Percentiles rank a stretch among this genome's conserved stretches.
These are phyloP conservation scores for Ceratitis capitata DNA, from an alignment of 1,140 invertebrate species.

Conservation along the genomic window DNA sequence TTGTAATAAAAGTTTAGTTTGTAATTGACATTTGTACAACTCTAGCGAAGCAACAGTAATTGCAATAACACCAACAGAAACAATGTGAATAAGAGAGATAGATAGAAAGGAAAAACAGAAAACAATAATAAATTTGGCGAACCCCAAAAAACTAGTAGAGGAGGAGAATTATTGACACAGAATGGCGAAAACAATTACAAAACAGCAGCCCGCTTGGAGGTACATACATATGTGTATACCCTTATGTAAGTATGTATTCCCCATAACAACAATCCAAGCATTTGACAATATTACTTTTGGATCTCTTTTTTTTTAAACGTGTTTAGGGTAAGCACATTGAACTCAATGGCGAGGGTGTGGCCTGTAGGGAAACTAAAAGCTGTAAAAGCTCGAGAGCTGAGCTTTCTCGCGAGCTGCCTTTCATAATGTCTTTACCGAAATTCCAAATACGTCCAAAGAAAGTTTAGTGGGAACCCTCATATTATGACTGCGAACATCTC, in stretches of 20 bases:
- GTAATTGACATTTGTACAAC: conserved; percentile 33
- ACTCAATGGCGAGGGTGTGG: neutral
- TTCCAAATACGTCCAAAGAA: too few species aligned
- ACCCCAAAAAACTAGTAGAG: neutral
- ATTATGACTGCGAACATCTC: too few species aligned
- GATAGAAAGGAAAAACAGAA: neutral
- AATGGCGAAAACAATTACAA: conserved; percentile 22
- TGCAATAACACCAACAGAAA: neutral
- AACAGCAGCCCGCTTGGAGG: neutral
- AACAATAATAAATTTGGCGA: neutral
- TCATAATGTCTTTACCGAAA: too few species aligned
- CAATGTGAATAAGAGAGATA: too few species aligned
- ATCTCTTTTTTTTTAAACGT: too few species aligned
- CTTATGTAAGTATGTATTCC: too few species aligned
- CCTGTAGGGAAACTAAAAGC: too few species aligned
- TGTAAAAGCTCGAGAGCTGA: too few species aligned
- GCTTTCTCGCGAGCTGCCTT: too few species aligned
- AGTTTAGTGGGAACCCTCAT: too few species aligned
- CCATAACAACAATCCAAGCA: neutral
- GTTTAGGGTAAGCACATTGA: neutral
- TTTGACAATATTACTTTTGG: conserved; percentile 1
- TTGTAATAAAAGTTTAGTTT: conserved; percentile 39
- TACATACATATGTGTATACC: too few species aligned
- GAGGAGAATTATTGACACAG: neutral
- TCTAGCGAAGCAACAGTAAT: neutral